phyloP scores from a whole-genome alignment of 2,113 vertebrate species.

The Coptodon bakossiorum region DNA sequence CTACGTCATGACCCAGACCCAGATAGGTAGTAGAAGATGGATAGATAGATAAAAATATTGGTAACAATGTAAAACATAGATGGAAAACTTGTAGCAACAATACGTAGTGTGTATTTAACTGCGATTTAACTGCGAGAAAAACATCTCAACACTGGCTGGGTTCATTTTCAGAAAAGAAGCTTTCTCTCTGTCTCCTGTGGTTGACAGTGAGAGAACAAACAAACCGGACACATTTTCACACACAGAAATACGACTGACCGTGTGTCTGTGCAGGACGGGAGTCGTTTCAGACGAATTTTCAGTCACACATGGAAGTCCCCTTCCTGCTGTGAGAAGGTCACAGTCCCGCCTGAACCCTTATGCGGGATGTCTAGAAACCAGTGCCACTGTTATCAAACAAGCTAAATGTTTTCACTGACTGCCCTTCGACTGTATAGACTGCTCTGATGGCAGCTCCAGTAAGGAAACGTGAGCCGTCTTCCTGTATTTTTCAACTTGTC shows the following conservation, averaged over 20 bases:
- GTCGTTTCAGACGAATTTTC: neutral
- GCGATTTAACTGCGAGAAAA: neutral
- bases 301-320: neutral
- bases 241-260: neutral
- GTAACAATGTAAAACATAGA: neutral
- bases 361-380: neutral
- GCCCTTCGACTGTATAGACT: neutral
- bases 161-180: neutral
- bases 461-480: neutral
- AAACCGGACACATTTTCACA: neutral
- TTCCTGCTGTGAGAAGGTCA: neutral
- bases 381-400: neutral
- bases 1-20: neutral
- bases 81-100: neutral
- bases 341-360: neutral
- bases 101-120: neutral
- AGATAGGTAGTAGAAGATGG: fast-evolving
- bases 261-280: neutral
- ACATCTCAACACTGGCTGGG: neutral
- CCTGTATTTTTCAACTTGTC: neutral
- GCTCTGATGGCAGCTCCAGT: neutral
- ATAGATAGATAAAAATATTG: neutral
- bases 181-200: neutral
- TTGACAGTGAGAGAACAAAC: neutral
- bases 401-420: neutral